phyloP scores from a whole-genome alignment of 2,888 invertebrate genomes.

The Ophion ellenae region DNA sequence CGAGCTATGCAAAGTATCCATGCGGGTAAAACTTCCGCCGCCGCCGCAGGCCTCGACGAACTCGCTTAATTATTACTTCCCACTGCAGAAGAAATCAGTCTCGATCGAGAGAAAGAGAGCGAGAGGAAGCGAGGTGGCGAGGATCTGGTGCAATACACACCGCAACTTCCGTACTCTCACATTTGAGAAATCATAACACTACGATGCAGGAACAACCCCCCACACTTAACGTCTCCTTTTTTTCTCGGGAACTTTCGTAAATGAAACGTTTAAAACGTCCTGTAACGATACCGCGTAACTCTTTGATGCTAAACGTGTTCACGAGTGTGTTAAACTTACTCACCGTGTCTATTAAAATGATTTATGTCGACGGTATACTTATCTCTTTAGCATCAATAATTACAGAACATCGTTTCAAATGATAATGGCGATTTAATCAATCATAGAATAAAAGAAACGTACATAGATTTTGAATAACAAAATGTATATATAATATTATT shows the following conservation, averaged over 20 bases:
- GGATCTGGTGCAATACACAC: conserved; percentile 40
- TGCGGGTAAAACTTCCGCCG: conserved; percentile 48
- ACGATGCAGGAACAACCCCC: conserved; percentile 32
- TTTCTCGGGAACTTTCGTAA: neutral
- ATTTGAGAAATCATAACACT: conserved; percentile 40
- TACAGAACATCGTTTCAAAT: neutral
- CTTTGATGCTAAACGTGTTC: neutral
- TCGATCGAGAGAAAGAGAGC: conserved; percentile 41
- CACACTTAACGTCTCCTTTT: neutral
- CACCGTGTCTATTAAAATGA: neutral
- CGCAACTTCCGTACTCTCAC: conserved; percentile 56
- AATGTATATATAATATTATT: too few species aligned
- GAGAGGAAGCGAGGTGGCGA: conserved; percentile 17
- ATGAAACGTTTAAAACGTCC: conserved; percentile 1
- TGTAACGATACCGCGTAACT: neutral
- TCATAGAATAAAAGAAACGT: neutral
- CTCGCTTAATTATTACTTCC: conserved; percentile 54
- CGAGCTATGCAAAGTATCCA: conserved; percentile 44
- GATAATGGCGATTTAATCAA: neutral
- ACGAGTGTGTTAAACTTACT: neutral
- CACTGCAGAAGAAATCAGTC: conserved; percentile 36
- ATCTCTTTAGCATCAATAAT: neutral
- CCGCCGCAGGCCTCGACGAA: conserved; percentile 34
- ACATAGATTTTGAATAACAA: too few species aligned
- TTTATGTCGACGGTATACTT: neutral